These are phyloP conservation scores for Sebastes nivosus DNA, from an alignment of 2,797 vertebrate genomes.

Conservation along the genomic window DNA sequence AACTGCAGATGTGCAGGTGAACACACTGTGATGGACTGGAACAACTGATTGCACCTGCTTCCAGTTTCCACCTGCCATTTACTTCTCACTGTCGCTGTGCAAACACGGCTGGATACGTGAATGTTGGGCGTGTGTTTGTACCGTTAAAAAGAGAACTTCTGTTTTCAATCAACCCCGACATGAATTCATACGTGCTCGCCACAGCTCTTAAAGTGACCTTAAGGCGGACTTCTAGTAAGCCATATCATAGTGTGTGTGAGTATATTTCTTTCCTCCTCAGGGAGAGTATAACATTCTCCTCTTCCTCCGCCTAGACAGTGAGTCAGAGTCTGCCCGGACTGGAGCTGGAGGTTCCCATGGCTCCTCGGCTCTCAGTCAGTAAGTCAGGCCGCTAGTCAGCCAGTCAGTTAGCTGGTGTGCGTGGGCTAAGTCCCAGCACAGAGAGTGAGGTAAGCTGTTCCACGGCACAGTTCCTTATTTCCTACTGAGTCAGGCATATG, in stretches of 20 bases:
- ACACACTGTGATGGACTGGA: slow-evolving; percentile 60
- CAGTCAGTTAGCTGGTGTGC: slow-evolving; percentile 44
- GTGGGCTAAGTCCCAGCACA: slow-evolving; percentile 62
- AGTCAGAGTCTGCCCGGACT: slow-evolving; percentile 72
- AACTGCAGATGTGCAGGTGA: slow-evolving; percentile 74
- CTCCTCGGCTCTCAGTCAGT: slow-evolving; percentile 55
- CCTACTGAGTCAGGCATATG: slow-evolving; percentile 73
- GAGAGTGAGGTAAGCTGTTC: slow-evolving; percentile 77
- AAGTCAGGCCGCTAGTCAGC: slow-evolving; percentile 61
- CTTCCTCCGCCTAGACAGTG: slow-evolving; percentile 72
- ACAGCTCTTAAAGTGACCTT: neutral
- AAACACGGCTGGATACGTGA: slow-evolving; percentile 60
- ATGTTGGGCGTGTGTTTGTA: neutral
- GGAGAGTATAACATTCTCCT: slow-evolving; percentile 52
- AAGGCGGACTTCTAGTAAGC: slow-evolving; percentile 18
- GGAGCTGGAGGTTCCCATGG: slow-evolving; percentile 68
- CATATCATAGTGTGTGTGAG: slow-evolving; percentile 10
- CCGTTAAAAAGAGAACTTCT: slow-evolving; percentile 30
- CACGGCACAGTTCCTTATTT: slow-evolving; percentile 66
- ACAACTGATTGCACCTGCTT: slow-evolving; percentile 78
- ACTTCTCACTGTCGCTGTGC: slow-evolving; percentile 57
- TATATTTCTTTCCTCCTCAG: slow-evolving; percentile 27
- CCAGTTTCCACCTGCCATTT: slow-evolving; percentile 73
- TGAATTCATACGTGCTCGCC: neutral
- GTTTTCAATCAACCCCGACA: slow-evolving; percentile 30